These are phyloP conservation scores for Mobula birostris DNA, from an alignment of 2,113 vertebrate genomes.

Conservation along the genomic window DNA sequence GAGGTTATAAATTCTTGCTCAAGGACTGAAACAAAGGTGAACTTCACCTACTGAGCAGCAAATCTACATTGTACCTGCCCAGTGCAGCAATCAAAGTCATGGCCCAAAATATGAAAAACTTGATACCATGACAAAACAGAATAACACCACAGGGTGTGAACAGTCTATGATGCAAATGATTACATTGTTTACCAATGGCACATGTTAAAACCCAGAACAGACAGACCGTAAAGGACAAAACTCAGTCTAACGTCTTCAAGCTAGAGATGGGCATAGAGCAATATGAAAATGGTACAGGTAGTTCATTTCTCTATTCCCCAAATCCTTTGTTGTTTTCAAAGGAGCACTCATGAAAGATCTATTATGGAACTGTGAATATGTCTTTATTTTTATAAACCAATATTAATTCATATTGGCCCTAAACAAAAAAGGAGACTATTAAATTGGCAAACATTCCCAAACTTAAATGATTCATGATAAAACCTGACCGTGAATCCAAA, in stretches of 20 bases:
- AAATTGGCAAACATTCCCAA: neutral
- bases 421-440: neutral
- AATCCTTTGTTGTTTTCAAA: neutral
- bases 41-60: neutral
- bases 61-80: neutral
- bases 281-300: neutral
- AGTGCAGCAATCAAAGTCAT: neutral
- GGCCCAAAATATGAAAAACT: neutral
- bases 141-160: too few species aligned
- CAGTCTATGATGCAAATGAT: neutral
- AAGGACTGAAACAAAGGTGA: neutral
- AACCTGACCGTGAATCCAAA: neutral
- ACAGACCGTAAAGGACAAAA: too few species aligned
- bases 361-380: neutral
- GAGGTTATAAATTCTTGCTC: neutral
- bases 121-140: neutral
- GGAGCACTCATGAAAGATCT: neutral
- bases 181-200: neutral
- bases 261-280: too few species aligned
- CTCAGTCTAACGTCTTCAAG: too few species aligned
- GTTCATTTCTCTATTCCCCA: neutral
- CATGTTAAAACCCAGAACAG: neutral
- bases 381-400: neutral
- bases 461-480: neutral
- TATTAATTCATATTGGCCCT: neutral